Evolutionary conservation across 1,140 invertebrate species (phyloP), one percentile per base, ranked within the genome.

Genomic region (Spodoptera litura): DNA sequence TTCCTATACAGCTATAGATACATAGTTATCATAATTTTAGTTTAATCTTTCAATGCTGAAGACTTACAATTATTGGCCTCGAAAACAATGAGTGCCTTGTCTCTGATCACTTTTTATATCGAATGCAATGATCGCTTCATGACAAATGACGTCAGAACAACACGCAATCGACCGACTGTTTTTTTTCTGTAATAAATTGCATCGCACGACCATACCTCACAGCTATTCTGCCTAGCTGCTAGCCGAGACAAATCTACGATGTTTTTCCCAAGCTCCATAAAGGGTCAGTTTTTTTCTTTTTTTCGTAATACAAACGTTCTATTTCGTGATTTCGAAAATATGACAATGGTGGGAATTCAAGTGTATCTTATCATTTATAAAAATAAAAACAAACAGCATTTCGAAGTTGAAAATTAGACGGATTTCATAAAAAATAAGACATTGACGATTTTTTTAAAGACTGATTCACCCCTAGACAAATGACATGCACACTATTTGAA

Each of bases 251-350:
- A 75, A 75, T 75, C n/a, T 38, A 75, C 35, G 11, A 51, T 44
- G 49, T 53, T 75, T 73, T 75, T 75, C 73, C 49, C 58, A 75
- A 51, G 73, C 73, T 52, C 25, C 13, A 44, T 68, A 66, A 56
- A 66, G 52, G 35, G 31, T 66, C 52, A 51, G 12, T 44, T 66
- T 12, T 76, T 20, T 75, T 62, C 62, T 51, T 72, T 27, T 44
- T 52, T 75, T 75, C 62, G 31, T 66, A 66, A 51, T 56, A 56
- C 13, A 31, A 72, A 72, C 68, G 10, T 66, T 44, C 6, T 44
- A 4, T 44, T 44, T 66, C 62, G 64, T 56, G 68, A 55, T 53
- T 76, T 55, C 31, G 52, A 55, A 64, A 66, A 20, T 55, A 44
- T 52, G 27, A 76, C 61, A 62, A 58, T 62, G n/a, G 59, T 53